Evolutionary conservation across 2,888 invertebrate species (phyloP).

Genomic region (Cantharis rustica): DNA sequence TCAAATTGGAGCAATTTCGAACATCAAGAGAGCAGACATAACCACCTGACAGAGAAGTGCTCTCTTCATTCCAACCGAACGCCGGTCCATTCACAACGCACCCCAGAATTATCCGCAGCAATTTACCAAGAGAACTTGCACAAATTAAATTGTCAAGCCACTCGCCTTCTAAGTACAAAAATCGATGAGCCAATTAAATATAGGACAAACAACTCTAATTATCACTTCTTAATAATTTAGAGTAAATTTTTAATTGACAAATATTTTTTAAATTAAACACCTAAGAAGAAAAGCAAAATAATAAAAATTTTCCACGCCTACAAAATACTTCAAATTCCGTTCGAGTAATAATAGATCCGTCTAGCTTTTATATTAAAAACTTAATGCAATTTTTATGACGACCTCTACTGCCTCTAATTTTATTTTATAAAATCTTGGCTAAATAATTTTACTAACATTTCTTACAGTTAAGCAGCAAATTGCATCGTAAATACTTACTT

Average conservation of each 20-base stretch:
- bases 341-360: not conserved
- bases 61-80: slow-evolving; percentile 50
- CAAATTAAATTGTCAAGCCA: slow-evolving; percentile 56
- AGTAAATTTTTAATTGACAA: not conserved
- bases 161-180: slow-evolving; percentile 44
- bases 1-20: slow-evolving; percentile 56
- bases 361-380: not conserved
- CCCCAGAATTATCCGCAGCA: slow-evolving; percentile 52
- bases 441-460: not conserved
- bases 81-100: slow-evolving; percentile 44
- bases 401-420: not conserved
- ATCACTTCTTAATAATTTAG: slow-evolving; percentile 16
- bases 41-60: slow-evolving; percentile 57
- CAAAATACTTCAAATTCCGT: not conserved
- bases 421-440: not conserved
- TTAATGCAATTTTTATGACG: not conserved
- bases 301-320: not conserved
- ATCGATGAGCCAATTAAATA: slow-evolving; percentile 40
- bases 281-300: not conserved
- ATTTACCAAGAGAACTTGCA: slow-evolving; percentile 54
- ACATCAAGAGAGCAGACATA: slow-evolving; percentile 56
- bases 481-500: not conserved
- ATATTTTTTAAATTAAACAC: not conserved
- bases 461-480: not conserved
- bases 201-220: slow-evolving; percentile 32